Percentiles rank a stretch among this genome's conserved stretches.
Evolutionary conservation across 2,113 vertebrate species (phyloP).

Genomic region (Coregonus clupeaformis): DNA sequence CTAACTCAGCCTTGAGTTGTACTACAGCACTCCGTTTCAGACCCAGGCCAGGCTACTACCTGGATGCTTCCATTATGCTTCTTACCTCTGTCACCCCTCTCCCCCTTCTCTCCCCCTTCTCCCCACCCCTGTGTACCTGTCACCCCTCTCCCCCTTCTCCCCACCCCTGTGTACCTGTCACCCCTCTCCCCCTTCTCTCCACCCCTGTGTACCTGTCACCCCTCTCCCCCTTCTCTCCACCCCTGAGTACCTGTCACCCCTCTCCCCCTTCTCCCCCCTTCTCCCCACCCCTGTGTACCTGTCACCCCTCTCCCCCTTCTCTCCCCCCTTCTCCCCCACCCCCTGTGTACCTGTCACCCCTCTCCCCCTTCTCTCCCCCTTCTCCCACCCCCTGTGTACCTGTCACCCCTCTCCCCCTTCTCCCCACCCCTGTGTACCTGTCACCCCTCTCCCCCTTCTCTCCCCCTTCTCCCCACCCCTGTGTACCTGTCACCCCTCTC

Average conservation of each 20-base stretch:
- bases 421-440: no score
- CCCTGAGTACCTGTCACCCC: background rate
- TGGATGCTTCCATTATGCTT: no score
- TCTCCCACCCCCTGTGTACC: constrained; percentile 78
- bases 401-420: constrained; percentile 81
- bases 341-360: constrained; percentile 52
- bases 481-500: constrained; percentile 73
- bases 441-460: no score
- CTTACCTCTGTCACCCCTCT: no score
- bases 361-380: background rate
- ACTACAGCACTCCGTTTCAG: background rate
- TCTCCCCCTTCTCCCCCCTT: constrained; percentile 61
- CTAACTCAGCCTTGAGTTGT: background rate
- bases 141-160: constrained; percentile 76
- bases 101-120: no score
- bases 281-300: constrained; percentile 85
- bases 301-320: constrained; percentile 76
- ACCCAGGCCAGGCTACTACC: no score
- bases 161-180: constrained; percentile 80
- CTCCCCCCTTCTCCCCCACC: no score
- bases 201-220: constrained; percentile 63
- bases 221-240: no score
- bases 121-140: constrained; percentile 40
- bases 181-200: constrained; percentile 79
- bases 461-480: constrained; percentile 54